phyloP scores from a whole-genome alignment of 2,797 vertebrate genomes.

The Molossus alvarezi region DNA sequence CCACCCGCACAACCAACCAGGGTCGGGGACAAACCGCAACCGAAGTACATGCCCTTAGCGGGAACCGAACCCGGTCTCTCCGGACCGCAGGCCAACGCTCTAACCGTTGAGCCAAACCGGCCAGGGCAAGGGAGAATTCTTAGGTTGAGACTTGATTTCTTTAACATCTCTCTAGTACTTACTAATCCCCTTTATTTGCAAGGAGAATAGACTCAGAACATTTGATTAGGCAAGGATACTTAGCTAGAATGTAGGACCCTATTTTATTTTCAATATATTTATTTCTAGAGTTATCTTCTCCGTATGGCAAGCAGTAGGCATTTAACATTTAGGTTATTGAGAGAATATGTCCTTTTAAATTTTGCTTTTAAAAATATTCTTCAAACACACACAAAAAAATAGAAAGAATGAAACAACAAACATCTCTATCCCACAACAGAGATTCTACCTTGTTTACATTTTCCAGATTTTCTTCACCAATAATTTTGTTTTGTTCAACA shows the following conservation, averaged over 20 bases:
- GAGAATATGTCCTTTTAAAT: neutral
- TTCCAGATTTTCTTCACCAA: neutral
- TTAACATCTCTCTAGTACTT: constrained; percentile 46
- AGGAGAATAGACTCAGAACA: constrained; percentile 21
- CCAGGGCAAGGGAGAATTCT: neutral
- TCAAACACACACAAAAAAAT: neutral
- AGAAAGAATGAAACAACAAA: neutral
- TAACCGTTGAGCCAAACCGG: too few relatives aligned
- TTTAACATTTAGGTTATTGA: constrained; percentile 1
- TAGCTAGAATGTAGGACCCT: neutral
- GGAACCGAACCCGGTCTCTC: too few relatives aligned
- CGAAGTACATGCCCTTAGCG: too few relatives aligned
- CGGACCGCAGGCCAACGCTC: too few relatives aligned
- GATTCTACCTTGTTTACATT: neutral
- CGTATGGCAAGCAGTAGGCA: neutral
- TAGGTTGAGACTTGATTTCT: constrained; percentile 32
- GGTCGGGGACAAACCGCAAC: too few relatives aligned
- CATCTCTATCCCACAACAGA: neutral
- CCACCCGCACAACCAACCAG: too few relatives aligned
- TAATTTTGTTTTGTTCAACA: constrained; percentile 37
- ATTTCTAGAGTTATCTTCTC: neutral
- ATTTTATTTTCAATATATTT: constrained; percentile 58
- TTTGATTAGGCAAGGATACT: constrained; percentile 7
- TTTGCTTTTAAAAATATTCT: constrained; percentile 11
- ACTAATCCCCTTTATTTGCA: constrained; percentile 65